A percentile compares a stretch with the other conserved stretches of the same genome.
phyloP scores from a whole-genome alignment of 2,888 invertebrate genomes.

The Acrobasis consociella region DNA sequence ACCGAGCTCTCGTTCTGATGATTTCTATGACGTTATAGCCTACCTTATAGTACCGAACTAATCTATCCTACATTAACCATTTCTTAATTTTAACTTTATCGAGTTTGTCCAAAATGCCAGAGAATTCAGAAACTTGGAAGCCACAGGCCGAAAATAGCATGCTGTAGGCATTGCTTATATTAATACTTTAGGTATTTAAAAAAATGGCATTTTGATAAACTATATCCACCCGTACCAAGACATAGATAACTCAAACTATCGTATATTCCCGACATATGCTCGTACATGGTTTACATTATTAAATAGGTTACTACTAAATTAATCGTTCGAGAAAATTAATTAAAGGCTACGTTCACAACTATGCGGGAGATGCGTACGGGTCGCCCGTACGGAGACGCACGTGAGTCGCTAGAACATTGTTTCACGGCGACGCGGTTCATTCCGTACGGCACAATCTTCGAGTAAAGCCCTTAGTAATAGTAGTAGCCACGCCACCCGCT shows the following conservation, averaged over 20 bases:
- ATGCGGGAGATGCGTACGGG: no score
- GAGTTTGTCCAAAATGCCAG: slow-evolving; percentile 49
- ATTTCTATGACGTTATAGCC: slow-evolving; percentile 77
- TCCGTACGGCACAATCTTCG: no score
- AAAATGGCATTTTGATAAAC: slow-evolving; percentile 28
- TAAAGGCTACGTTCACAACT: no score
- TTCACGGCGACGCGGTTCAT: no score
- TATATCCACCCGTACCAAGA: slow-evolving; percentile 19
- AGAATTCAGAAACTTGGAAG: slow-evolving; percentile 17
- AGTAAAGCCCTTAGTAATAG: no score
- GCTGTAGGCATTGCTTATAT: slow-evolving; percentile 19
- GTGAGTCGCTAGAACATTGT: no score
- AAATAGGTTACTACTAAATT: neutral
- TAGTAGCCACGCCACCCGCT: no score
- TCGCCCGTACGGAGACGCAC: no score
- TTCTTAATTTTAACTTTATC: slow-evolving; percentile 49
- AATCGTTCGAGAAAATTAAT: neutral
- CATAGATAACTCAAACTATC: slow-evolving; percentile 19
- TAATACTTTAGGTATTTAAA: slow-evolving; percentile 22
- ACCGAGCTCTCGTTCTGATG: slow-evolving; percentile 45
- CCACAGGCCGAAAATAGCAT: slow-evolving; percentile 18
- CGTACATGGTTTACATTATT: neutral
- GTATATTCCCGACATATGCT: slow-evolving; percentile 1
- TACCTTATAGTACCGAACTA: slow-evolving; percentile 62
- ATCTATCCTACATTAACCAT: slow-evolving; percentile 60